Evolutionary conservation across 2,113 vertebrate species (phyloP).

Genomic region (Pelodiscus sinensis): DNA sequence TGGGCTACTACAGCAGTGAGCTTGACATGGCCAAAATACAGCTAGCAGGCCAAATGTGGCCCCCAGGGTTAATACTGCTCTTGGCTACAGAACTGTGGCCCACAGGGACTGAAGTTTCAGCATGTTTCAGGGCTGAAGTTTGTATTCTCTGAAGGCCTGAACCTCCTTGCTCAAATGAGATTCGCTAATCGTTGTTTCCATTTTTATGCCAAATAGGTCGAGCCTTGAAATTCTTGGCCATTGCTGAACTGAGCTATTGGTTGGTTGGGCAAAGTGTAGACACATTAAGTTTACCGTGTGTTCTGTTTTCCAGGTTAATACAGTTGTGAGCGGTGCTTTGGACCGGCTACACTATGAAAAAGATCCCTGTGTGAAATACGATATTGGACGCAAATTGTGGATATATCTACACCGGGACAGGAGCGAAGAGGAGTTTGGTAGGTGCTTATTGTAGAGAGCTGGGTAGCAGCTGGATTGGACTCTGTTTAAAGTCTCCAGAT

Average conservation of each 20-base stretch:
- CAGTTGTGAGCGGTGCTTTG: conserved; percentile 95
- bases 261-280: neutral
- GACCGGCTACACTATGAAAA: conserved; percentile 97
- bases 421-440: conserved; percentile 97
- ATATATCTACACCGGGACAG: conserved; percentile 95
- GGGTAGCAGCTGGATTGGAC: neutral
- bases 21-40: neutral
- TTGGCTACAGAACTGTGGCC: neutral
- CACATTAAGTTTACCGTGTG: neutral
- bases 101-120: neutral
- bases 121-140: neutral
- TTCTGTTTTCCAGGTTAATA: conserved; percentile 87
- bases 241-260: neutral
- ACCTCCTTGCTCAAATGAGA: neutral
- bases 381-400: conserved; percentile 97
- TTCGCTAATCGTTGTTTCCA: neutral
- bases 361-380: conserved; percentile 97
- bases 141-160: neutral
- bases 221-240: rapidly evolving
- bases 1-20: neutral
- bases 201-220: neutral
- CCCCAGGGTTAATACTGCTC: neutral
- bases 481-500: neutral
- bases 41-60: neutral
- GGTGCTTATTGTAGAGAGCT: conserved; percentile 19